phyloP scores from a whole-genome alignment of 2,888 invertebrate species.

The Campoplex nolae region DNA sequence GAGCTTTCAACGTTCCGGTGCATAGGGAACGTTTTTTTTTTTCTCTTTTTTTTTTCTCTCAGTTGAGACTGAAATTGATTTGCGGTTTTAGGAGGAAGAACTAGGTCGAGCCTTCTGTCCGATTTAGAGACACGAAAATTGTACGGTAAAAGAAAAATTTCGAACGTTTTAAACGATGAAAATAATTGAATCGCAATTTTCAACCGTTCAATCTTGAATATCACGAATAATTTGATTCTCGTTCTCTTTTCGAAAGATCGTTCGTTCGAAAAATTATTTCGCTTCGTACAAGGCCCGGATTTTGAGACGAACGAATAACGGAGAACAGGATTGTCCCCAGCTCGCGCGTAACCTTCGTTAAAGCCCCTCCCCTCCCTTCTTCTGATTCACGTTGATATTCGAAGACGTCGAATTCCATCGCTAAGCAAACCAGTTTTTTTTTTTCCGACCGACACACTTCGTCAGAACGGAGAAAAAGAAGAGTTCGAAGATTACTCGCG shows the following conservation, averaged over 20 bases:
- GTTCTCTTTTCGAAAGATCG: not conserved
- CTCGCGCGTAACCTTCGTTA: constrained; percentile 16
- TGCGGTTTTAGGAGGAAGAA: not conserved
- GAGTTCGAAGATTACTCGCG: constrained; percentile 9
- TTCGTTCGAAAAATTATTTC: not conserved
- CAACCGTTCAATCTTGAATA: too few species aligned
- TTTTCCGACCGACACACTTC: constrained; percentile 16
- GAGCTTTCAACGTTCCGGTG: not conserved
- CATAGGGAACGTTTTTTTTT: not conserved
- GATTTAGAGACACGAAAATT: too few species aligned
- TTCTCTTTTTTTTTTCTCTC: too few species aligned
- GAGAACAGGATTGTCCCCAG: constrained; percentile 31
- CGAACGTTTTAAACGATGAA: not conserved
- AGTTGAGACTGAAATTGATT: not conserved
- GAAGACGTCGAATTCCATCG: constrained; percentile 56
- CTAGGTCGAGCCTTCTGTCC: not conserved
- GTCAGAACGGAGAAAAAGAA: not conserved
- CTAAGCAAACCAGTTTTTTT: constrained; percentile 59
- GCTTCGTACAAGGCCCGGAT: not conserved
- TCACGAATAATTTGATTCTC: not conserved
- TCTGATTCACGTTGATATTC: constrained; percentile 44
- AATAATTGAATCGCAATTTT: too few species aligned
- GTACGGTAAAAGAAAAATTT: not conserved
- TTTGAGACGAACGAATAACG: not conserved
- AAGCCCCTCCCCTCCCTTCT: not conserved